phyloP scores from a whole-genome alignment of 2,888 invertebrate species.

The Drosophila siamana region DNA sequence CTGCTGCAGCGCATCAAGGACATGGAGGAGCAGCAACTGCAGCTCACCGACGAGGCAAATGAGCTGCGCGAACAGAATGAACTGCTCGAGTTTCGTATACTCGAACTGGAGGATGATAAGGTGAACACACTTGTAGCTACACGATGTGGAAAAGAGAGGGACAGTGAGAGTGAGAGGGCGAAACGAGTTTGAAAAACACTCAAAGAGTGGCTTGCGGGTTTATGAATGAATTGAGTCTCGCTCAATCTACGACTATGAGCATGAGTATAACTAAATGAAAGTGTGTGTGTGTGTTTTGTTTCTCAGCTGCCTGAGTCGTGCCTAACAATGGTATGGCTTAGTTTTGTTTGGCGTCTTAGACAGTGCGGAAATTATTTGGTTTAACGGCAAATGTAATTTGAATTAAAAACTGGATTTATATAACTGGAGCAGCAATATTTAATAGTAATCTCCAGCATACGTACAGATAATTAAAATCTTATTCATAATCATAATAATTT shows the following conservation, averaged over 20 bases:
- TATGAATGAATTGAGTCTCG: slow-evolving; percentile 75
- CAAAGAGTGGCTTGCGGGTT: slow-evolving; percentile 41
- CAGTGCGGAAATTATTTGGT: slow-evolving; percentile 74
- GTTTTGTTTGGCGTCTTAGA: slow-evolving; percentile 73
- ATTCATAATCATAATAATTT: slow-evolving; percentile 30
- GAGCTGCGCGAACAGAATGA: slow-evolving; percentile 93
- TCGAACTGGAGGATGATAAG: slow-evolving; percentile 90
- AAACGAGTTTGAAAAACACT: slow-evolving; percentile 44
- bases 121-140: slow-evolving; percentile 61
- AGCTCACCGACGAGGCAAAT: slow-evolving; percentile 89
- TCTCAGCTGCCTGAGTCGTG: slow-evolving; percentile 50
- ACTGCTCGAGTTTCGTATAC: slow-evolving; percentile 91
- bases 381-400: slow-evolving; percentile 63
- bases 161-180: neutral
- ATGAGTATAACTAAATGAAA: slow-evolving; percentile 15
- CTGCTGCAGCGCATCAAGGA: slow-evolving; percentile 85
- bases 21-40: slow-evolving; percentile 86
- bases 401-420: slow-evolving; percentile 50
- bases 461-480: slow-evolving; percentile 28
- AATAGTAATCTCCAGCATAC: slow-evolving; percentile 26
- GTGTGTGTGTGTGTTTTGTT: slow-evolving; percentile 22
- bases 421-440: slow-evolving; percentile 61
- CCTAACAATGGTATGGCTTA: slow-evolving; percentile 55
- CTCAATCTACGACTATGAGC: slow-evolving; percentile 3
- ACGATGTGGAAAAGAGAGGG: neutral